These are phyloP conservation scores for Myrmecobius fasciatus DNA, from an alignment of 2,113 vertebrate species.

Conservation along the genomic window DNA sequence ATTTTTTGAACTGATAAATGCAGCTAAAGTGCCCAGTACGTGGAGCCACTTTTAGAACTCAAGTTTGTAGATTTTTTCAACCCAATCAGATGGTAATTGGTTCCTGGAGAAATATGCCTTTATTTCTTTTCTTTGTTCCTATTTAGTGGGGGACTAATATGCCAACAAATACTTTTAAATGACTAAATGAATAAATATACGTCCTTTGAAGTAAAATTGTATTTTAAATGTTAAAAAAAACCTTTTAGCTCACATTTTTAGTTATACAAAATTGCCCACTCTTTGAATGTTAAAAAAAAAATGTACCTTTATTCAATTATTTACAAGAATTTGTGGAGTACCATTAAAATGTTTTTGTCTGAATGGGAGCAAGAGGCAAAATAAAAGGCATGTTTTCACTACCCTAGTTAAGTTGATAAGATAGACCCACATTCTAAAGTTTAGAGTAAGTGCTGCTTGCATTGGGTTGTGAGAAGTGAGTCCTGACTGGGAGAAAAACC, in stretches of 20 bases:
- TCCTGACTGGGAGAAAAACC: background rate
- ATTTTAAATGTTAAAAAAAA: background rate
- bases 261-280: background rate
- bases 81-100: background rate
- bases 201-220: conserved; percentile 48
- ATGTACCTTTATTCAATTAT: conserved; percentile 5
- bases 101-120: background rate
- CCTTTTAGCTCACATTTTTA: background rate
- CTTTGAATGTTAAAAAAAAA: conserved; percentile 16
- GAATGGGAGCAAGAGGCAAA: conserved; percentile 8
- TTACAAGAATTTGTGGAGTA: conserved; percentile 20
- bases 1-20: background rate
- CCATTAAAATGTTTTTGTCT: background rate
- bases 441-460: background rate
- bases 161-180: conserved; percentile 27
- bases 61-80: background rate
- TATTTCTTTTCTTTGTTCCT: conserved; percentile 36
- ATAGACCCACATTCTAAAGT: background rate
- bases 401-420: background rate
- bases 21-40: background rate
- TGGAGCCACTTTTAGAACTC: background rate
- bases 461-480: background rate
- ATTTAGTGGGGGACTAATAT: background rate
- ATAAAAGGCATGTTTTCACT: conserved; percentile 4
- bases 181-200: conserved; percentile 1